Conservation (phyloP, 1,140 invertebrate species). For the Penaeus chinensis region DNA sequence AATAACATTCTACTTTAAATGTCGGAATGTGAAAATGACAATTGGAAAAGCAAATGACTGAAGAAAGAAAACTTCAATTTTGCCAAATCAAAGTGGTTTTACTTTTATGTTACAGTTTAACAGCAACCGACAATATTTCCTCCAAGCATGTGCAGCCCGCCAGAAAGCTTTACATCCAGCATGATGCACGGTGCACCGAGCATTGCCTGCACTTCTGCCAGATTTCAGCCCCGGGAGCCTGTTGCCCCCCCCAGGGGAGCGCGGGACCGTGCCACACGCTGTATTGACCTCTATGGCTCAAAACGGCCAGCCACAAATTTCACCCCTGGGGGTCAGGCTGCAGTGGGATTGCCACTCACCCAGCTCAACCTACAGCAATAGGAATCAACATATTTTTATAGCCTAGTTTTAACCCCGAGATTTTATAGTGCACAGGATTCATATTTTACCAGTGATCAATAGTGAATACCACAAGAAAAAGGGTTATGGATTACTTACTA, state of each 20-base stretch:
- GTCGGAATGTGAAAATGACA: not conserved
- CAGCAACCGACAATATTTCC: constrained; percentile 4
- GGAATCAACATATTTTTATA: constrained; percentile 28
- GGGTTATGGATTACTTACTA: not conserved
- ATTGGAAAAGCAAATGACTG: not conserved
- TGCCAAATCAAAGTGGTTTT: not conserved
- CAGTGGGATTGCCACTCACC: constrained; percentile 49
- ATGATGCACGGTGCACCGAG: constrained; percentile 61
- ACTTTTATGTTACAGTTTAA: too few relatives aligned
- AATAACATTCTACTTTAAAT: constrained; percentile 2
- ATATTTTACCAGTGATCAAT: too few relatives aligned
- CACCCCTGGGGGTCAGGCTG: constrained; percentile 57
- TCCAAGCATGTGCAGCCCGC: constrained; percentile 62
- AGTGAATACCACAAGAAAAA: not conserved
- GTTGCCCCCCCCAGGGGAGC: constrained; percentile 60
- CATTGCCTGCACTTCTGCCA: constrained; percentile 63
- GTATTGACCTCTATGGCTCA: constrained; percentile 48
- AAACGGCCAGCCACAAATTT: constrained; percentile 52
- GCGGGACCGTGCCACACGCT: constrained; percentile 58
- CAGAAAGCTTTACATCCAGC: constrained; percentile 63
- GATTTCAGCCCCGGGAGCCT: constrained; percentile 63
- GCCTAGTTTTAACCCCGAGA: constrained; percentile 29
- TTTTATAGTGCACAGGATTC: not conserved
- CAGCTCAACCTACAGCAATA: constrained; percentile 31
- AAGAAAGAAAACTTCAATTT: not conserved